Base-by-base conservation (phyloP, 1,140 invertebrate genomes). In the Aradophagus sp. region DNA sequence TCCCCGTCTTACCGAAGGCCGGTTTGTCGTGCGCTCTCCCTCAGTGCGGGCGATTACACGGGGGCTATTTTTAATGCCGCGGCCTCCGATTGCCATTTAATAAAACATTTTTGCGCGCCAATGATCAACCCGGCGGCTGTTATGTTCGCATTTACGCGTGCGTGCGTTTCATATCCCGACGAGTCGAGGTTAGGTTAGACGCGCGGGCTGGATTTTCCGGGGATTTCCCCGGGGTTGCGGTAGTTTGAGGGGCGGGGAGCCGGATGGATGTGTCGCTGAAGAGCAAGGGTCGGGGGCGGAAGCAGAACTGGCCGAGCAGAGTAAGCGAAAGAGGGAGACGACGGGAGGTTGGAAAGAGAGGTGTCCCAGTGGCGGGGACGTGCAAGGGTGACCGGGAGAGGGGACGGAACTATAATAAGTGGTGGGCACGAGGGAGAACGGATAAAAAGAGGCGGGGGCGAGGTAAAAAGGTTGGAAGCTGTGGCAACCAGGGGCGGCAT, bases 211-310 rank as follows among this genome's bases (percentile, higher is more conserved):
- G 80, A 84, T 85, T 85, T 84, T 85, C 82, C 83, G 83, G 82
- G 81, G 78, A n/a, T 83, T 83, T 83, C 82, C 80, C 83, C 79
- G 80, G 80, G 80, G 78, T 81, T 81, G 79, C 77, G 77, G 77
- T 80, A 76, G 75, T 77, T 74, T 44, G 50, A 66, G 66, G 75
- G 78, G 68, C 62, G 68, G 76, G 66, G 55, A 66, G 74, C 61
- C 65, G 73, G 71, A 59, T 58, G 58, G 39, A 53, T 58, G 67
- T 56, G 65, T 61, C 68, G 68, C 59, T 42, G 53, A 48, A 45
- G 62, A 56, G 20, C 56, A 62, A 36, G 32, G 44, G 16, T 32
- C 29, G 39, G 42, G 32, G 27, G 63, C 48, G 42, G 56, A 42
- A 41, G 41, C 12, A 16, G 52, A 44, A 35, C 17, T 20, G 47